Base-by-base conservation (phyloP, 2,113 vertebrate genomes). In the Periophthalmus modestus region DNA sequence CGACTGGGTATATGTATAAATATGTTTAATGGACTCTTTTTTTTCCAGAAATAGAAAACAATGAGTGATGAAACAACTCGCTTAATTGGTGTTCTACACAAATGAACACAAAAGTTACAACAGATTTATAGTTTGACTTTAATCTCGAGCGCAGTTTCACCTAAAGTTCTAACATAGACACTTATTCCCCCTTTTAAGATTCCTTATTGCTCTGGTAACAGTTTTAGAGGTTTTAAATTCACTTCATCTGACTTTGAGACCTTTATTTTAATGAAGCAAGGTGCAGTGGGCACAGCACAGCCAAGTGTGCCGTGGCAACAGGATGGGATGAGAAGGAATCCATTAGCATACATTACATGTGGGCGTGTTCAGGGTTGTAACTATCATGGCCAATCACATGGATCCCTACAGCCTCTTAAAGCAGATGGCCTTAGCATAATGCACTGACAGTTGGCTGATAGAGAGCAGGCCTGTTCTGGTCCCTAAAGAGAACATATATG, bases 171-270 rank as follows among this genome's bases (percentile, higher is more conserved):
- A 72, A 59, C 18, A 52, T 19, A 7, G 69, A 86, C 48, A 43
- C 59, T 81, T 70, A 77, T 74, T 65, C 69, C 2, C 47, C 33
- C 34, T 80, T 74, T 72, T 47, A 57, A 21, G 77, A 77, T 83
- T 88, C 34, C 36, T 75, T 33, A 52, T 83, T 83, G 50, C 24
- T 55, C 74, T 78, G 11, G 23, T 72, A 43, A 18, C 67, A 33
- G 23, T 87, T 88, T 83, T 63, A 82, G 69, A 70, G 80, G 47
- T 83, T 88, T 80, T 77, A 79, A 6, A 9, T 68, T 39, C 39
- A 80, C 71, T 80, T 80, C 71, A 59, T 66, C 68, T 86, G 85
- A 86, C 82, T 87, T 89, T 88, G 84, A 85, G 74, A 50, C 75
- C 76, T 78, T 66, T 82, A 47, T 86, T 82, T 80, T 80, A 75